phyloP scores from a whole-genome alignment of 2,888 invertebrate genomes.

The Scotopteryx bipunctaria region DNA sequence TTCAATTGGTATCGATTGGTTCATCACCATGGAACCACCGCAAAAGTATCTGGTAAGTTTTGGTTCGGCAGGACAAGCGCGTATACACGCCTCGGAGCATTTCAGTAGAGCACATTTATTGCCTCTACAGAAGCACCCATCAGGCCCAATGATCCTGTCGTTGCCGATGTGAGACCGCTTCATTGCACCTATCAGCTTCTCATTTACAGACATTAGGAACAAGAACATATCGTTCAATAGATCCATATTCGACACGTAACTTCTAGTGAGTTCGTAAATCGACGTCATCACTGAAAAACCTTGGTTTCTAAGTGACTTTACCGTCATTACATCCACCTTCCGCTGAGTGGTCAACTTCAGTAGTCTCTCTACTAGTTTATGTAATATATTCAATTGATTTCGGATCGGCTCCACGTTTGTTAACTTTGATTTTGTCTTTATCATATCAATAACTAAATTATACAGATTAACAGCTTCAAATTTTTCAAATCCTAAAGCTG shows the following conservation, averaged over 20 bases:
- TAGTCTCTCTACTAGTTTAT: slow-evolving; percentile 43
- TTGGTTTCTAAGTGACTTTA: slow-evolving; percentile 51
- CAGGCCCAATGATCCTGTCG: slow-evolving; percentile 44
- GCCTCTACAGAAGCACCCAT: slow-evolving; percentile 57
- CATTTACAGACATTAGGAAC: slow-evolving; percentile 51
- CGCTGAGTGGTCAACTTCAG: slow-evolving; percentile 44
- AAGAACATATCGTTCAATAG: slow-evolving; percentile 49
- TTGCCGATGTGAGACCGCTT: slow-evolving; percentile 64
- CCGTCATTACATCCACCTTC: slow-evolving; percentile 35
- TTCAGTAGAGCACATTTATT: slow-evolving; percentile 49
- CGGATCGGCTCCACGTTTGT: slow-evolving; percentile 40
- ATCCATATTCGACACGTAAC: slow-evolving; percentile 10
- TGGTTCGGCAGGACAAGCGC: slow-evolving; percentile 55
- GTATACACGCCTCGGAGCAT: slow-evolving; percentile 55
- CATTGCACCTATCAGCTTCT: slow-evolving; percentile 56
- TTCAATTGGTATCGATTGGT: slow-evolving; percentile 48
- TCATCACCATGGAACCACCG: slow-evolving; percentile 26
- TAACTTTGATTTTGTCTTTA: slow-evolving; percentile 46
- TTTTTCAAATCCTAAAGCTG: slow-evolving; percentile 46
- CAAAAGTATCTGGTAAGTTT: slow-evolving; percentile 57
- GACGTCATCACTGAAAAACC: slow-evolving; percentile 47
- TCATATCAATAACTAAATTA: slow-evolving; percentile 45
- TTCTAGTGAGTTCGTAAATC: slow-evolving; percentile 51
- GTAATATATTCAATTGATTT: slow-evolving; percentile 44
- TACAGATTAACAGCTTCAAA: slow-evolving; percentile 57